Evolutionary conservation across 2,888 invertebrate genomes (phyloP).

Genomic region (Ptychoptera albimana): DNA sequence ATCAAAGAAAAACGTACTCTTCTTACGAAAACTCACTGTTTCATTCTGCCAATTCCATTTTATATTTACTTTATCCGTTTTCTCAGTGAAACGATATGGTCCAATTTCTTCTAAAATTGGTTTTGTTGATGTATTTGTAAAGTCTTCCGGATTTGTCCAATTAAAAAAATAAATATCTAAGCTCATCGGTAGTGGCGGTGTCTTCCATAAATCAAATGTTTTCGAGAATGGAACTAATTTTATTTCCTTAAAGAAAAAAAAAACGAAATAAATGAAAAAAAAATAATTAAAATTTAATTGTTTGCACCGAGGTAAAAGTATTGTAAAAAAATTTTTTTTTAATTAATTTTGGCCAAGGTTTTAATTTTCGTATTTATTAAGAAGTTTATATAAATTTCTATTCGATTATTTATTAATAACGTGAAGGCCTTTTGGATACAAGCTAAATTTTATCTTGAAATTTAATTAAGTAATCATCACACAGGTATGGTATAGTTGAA

Average conservation of each 20-base stretch:
- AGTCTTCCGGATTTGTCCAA: conserved; percentile 61
- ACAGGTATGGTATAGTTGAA: too few species aligned
- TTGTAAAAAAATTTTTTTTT: too few species aligned
- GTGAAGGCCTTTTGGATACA: too few species aligned
- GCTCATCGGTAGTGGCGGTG: conserved; percentile 42
- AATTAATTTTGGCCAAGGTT: too few species aligned
- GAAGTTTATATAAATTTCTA: too few species aligned
- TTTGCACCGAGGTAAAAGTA: too few species aligned
- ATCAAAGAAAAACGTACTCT: conserved; percentile 54
- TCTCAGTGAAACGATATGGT: conserved; percentile 49
- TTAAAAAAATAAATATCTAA: conserved; percentile 59
- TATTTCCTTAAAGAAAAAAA: conserved; percentile 38
- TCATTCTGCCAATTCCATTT: conserved; percentile 51
- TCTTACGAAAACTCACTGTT: conserved; percentile 55
- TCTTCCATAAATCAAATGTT: conserved; percentile 53
- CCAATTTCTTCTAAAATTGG: conserved; percentile 40
- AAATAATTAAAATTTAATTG: too few species aligned
- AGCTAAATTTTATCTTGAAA: too few species aligned
- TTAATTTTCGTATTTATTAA: too few species aligned
- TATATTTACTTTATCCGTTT: conserved; percentile 55
- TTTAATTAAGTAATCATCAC: too few species aligned
- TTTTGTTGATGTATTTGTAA: conserved; percentile 37
- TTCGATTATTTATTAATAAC: too few species aligned
- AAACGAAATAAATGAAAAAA: too few species aligned
- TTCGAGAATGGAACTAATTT: conserved; percentile 41